These are phyloP conservation scores for Cremastinae sp. DNA, from an alignment of 2,888 invertebrate genomes.

Conservation along the genomic window DNA sequence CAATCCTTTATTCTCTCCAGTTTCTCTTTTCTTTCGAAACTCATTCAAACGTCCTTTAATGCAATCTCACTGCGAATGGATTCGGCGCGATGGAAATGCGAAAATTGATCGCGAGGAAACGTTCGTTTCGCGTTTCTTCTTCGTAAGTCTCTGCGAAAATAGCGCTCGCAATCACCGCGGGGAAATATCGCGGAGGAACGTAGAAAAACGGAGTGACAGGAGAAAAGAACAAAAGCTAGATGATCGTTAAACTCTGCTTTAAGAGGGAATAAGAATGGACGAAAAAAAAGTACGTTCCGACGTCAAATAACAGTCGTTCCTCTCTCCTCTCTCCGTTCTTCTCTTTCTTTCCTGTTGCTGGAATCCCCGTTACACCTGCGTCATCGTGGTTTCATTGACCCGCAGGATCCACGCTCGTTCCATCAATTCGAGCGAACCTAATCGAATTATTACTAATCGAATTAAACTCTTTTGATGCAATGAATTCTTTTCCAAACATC, in stretches of 20 bases:
- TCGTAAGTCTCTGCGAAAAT: too few species aligned
- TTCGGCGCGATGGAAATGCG: neutral
- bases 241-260: constrained; percentile 41
- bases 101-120: too few species aligned
- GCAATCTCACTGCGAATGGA: constrained; percentile 35
- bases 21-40: constrained; percentile 42
- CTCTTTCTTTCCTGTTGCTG: neutral
- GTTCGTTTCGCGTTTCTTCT: too few species aligned
- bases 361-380: constrained; percentile 53
- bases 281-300: constrained; percentile 44
- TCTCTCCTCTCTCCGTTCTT: neutral
- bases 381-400: constrained; percentile 56
- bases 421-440: constrained; percentile 35
- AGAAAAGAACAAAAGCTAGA: constrained; percentile 23
- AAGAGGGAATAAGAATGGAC: constrained; percentile 15
- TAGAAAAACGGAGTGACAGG: constrained; percentile 14
- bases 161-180: too few species aligned
- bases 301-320: constrained; percentile 29
- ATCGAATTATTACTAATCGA: constrained; percentile 5
- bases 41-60: constrained; percentile 44
- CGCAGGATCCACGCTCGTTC: constrained; percentile 23
- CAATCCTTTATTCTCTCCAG: constrained; percentile 17
- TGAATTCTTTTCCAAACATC: too few species aligned
- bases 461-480: neutral
- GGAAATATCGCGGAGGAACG: constrained; percentile 1